Evolutionary conservation across 2,797 vertebrate species (phyloP), one percentile per base, ranked within the genome.

Genomic region (Linurgus olivaceus): DNA sequence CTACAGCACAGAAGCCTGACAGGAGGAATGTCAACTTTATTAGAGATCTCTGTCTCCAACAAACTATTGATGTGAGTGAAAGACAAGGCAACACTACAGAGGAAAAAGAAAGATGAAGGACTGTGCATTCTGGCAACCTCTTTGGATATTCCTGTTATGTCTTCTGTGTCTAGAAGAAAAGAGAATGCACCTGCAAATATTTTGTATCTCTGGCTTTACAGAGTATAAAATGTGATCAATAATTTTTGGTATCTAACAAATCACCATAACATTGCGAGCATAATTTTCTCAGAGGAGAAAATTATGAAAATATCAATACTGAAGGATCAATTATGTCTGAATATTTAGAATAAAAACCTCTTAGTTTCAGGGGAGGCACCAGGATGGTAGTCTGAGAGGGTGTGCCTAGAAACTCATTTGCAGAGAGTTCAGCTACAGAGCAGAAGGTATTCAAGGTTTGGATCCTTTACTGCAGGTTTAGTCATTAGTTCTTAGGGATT

Each of bases 201-300:
- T 68, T 72, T 54, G 17, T 31, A 51, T 38, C 10, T 67, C 23
- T 88, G 40, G 13, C 29, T 70, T 76, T 88, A 86, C 9, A 67
- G 67, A 82, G 51, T 35, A 76, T 29, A 75, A 91, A 58, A 76
- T 11, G 4, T 6, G 6, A 71, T 67, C 40, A 58, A 51, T 59
- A 71, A 58, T 55, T 63, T 73, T 29, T 3, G 4, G 52, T 17
- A 73, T 50, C 16, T 82, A 91, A 63, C 21, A 88, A 79, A 82
- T 63, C 26, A 51, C 0, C 1, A 11, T 40, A 54, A 61, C 1
- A 10, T 8, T 35, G 33, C 1, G 1, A 55, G 7, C 8, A 14
- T 35, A n/a, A 42, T 59, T 88, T 92, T 58, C 66, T 63, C 57
- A 80, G 29, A 28, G 14, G 8, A 48, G 38, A 40, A 40, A 40